Conservation (phyloP, 2,113 vertebrate genomes). For the Phylloscopus trochilus region DNA sequence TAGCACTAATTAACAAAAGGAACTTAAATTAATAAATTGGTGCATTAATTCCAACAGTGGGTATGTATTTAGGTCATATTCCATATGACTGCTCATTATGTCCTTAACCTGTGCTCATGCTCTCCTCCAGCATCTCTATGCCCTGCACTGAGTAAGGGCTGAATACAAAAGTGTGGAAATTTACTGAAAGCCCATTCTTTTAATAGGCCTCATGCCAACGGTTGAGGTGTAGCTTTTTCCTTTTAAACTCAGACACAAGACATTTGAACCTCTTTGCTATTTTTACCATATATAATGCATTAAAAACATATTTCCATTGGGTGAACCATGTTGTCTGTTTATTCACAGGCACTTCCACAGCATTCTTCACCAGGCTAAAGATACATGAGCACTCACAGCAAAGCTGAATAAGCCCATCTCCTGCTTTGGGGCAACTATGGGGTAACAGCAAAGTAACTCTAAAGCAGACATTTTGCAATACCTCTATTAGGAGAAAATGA, state of each 20-base stretch:
- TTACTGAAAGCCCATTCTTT: neutral
- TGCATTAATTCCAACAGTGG: neutral
- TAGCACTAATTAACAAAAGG: neutral
- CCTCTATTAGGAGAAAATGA: neutral
- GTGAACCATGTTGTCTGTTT: neutral
- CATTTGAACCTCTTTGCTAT: neutral
- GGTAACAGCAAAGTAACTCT: neutral
- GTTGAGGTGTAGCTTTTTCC: neutral
- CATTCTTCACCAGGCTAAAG: neutral
- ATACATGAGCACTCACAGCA: neutral
- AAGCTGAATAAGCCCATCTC: neutral
- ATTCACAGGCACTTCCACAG: neutral
- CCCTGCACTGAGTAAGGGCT: neutral
- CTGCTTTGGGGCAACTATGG: neutral
- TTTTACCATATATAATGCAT: neutral
- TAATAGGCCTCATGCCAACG: fast-evolving
- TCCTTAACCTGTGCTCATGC: neutral
- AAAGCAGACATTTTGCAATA: neutral
- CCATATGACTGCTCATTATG: neutral
- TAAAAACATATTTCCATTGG: neutral
- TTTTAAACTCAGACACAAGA: neutral
- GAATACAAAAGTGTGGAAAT: neutral
- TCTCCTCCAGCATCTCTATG: neutral
- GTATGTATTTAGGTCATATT: slow-evolving; percentile 2
- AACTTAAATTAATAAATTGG: neutral